Evolutionary conservation across 2,113 vertebrate genomes (phyloP).

Genomic region (Dasypus novemcinctus): DNA sequence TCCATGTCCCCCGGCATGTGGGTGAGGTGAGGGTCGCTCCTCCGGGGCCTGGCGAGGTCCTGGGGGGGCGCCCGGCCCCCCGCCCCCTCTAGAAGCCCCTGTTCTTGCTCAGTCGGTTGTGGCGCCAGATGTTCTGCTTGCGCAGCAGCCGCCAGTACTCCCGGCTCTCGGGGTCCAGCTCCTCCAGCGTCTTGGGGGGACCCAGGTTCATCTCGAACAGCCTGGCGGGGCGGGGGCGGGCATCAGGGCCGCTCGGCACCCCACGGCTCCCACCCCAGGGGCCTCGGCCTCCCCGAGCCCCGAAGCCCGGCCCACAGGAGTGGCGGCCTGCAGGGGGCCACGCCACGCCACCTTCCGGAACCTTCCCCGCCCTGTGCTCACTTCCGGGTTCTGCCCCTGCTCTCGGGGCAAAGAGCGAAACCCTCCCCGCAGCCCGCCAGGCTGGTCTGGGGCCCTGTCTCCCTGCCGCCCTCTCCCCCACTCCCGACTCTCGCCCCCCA

Average conservation of each 20-base stretch:
- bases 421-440: too few species aligned
- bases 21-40: too few species aligned
- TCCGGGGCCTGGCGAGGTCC: neutral
- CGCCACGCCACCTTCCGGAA: too few species aligned
- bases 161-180: conserved; percentile 84
- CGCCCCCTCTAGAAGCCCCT: conserved; percentile 83
- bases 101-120: conserved; percentile 88
- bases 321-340: neutral
- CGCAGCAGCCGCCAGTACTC: conserved; percentile 91
- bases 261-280: neutral
- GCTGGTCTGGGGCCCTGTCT: too few species aligned
- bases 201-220: conserved; percentile 91
- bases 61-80: rapidly evolving
- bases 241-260: neutral
- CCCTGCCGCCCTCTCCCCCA: too few species aligned
- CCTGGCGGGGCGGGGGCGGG: conserved; percentile 75
- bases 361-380: too few species aligned
- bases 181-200: conserved; percentile 84
- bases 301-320: rapidly evolving
- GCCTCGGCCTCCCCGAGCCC: too few species aligned
- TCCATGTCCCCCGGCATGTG: neutral
- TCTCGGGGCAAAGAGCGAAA: too few species aligned
- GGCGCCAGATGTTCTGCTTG: conserved; percentile 90
- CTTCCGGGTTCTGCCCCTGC: too few species aligned
- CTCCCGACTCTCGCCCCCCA: too few species aligned